These are phyloP conservation scores for Diaperis boleti DNA, from an alignment of 2,888 invertebrate genomes.

Conservation along the genomic window DNA sequence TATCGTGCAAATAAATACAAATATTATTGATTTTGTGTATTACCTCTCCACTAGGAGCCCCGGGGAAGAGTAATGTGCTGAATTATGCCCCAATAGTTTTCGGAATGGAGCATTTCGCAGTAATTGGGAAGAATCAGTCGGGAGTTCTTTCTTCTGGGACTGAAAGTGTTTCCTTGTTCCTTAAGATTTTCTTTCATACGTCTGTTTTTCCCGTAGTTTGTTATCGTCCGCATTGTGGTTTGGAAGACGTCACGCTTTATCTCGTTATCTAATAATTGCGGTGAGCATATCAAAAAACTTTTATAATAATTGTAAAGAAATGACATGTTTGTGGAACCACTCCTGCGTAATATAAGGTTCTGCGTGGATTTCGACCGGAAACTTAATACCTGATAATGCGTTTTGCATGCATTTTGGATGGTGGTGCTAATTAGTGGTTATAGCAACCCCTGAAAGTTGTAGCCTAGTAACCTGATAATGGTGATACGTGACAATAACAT, in stretches of 20 bases:
- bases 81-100: conserved; percentile 10
- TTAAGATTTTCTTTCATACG: not conserved
- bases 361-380: too few relatives aligned
- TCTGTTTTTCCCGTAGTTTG: not conserved
- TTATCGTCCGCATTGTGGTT: conserved; percentile 20
- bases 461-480: not conserved
- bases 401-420: too few relatives aligned
- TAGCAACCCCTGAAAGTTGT: not conserved
- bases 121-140: not conserved
- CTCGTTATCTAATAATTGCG: conserved; percentile 25
- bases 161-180: not conserved
- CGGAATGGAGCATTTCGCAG: not conserved
- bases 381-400: too few relatives aligned
- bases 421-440: too few relatives aligned
- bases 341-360: too few relatives aligned
- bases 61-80: conserved; percentile 4
- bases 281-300: conserved; percentile 3
- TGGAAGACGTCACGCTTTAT: conserved; percentile 24
- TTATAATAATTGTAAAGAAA: not conserved
- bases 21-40: conserved; percentile 20
- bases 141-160: not conserved
- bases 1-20: conserved; percentile 18
- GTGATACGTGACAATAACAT: not conserved
- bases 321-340: not conserved
- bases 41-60: not conserved